phyloP scores from a whole-genome alignment of 2,888 invertebrate genomes.

The Tenthredo livida region DNA sequence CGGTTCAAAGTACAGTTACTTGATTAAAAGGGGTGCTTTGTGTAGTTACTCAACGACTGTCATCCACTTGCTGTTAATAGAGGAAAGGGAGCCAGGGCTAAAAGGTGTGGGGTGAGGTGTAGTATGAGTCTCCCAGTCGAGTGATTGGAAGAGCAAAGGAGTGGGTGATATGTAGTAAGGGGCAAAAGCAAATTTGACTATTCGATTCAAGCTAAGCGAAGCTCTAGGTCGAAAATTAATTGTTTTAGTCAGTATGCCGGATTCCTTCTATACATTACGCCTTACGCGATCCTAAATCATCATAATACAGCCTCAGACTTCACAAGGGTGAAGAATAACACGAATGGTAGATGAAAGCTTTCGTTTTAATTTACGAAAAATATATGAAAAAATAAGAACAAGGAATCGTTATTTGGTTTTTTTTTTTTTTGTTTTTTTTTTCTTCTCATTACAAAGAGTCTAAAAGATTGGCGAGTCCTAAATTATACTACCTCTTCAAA shows the following conservation, averaged over 20 bases:
- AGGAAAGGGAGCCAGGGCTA: conserved; percentile 19
- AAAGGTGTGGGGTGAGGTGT: neutral
- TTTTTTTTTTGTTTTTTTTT: neutral
- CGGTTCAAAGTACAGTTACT: conserved; percentile 39
- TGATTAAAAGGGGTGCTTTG: conserved; percentile 44
- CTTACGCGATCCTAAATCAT: neutral
- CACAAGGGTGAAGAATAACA: neutral
- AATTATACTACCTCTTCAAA: neutral
- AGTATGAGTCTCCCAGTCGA: neutral
- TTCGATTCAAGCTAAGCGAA: neutral
- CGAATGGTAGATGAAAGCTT: neutral
- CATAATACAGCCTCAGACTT: neutral
- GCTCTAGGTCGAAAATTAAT: neutral
- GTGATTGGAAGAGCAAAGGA: conserved; percentile 25
- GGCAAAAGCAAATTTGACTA: conserved; percentile 3
- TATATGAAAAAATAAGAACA: neutral
- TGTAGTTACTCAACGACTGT: conserved; percentile 39
- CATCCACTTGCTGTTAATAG: conserved; percentile 45
- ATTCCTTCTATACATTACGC: neutral
- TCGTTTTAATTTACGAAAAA: neutral
- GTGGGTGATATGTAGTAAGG: neutral
- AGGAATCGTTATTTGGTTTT: neutral
- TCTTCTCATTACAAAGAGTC: neutral
- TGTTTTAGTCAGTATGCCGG: neutral
- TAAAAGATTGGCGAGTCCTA: neutral